Evolutionary conservation across 2,113 vertebrate species (phyloP).

Genomic region (Chrysemys picta): DNA sequence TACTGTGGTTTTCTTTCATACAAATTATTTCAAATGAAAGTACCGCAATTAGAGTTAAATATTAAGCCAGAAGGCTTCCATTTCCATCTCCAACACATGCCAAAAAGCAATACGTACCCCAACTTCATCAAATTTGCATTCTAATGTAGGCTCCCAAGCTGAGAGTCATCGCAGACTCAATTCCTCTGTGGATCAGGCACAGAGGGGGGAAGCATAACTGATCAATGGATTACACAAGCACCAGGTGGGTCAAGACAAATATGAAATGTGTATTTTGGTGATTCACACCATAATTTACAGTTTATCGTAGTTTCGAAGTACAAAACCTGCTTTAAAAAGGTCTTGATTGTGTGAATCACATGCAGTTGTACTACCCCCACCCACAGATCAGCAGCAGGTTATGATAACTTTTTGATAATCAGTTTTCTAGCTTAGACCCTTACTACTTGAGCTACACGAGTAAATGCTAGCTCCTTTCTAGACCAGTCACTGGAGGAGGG

Average conservation of each 20-base stretch:
- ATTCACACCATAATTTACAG: not conserved
- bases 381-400: not conserved
- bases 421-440: not conserved
- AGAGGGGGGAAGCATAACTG: not conserved
- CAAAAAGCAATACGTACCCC: not conserved
- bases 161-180: not conserved
- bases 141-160: not conserved
- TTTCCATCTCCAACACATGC: not conserved
- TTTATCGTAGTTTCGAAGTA: not conserved
- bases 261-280: not conserved
- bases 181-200: not conserved
- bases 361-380: not conserved
- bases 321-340: not conserved
- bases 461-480: not conserved
- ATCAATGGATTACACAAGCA: not conserved
- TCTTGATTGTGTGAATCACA: not conserved
- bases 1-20: not conserved
- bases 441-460: not conserved
- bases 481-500: not conserved
- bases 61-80: not conserved
- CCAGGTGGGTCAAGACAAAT: not conserved
- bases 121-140: not conserved
- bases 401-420: not conserved
- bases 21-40: not conserved
- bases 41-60: not conserved